Conservation (phyloP, 2,113 vertebrate species). For the Dromaius novaehollandiae region DNA sequence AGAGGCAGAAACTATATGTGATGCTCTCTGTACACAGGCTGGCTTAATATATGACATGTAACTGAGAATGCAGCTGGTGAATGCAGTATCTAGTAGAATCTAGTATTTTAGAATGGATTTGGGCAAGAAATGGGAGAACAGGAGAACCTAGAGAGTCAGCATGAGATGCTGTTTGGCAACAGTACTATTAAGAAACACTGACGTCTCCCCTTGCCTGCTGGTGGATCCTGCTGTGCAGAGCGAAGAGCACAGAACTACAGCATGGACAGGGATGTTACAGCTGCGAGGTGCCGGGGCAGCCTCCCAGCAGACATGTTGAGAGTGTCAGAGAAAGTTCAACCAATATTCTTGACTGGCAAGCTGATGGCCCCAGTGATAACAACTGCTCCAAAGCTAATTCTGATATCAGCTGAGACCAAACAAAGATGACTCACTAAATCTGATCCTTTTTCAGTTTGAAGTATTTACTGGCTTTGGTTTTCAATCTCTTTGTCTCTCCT, state of each 20-base stretch:
- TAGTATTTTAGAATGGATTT: not conserved
- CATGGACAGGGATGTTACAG: not conserved
- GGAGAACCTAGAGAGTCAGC: not conserved
- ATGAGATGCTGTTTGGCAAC: not conserved
- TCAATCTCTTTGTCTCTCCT: no score
- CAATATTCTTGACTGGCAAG: not conserved
- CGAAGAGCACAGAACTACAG: not conserved
- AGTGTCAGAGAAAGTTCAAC: not conserved
- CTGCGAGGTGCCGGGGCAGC: not conserved
- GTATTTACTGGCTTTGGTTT: not conserved
- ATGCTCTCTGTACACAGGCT: not conserved
- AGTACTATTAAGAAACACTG: not conserved
- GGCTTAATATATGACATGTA: not conserved
- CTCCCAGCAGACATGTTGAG: not conserved
- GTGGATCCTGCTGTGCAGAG: not conserved
- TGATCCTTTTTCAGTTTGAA: not conserved
- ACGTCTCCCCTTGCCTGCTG: not conserved
- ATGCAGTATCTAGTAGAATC: accelerated
- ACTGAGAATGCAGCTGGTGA: not conserved
- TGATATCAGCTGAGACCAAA: not conserved
- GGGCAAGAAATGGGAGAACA: not conserved
- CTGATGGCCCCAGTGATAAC: not conserved
- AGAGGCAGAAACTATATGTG: not conserved
- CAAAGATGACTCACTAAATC: not conserved
- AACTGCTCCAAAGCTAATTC: not conserved